These are phyloP conservation scores for Elysia chlorotica DNA, from an alignment of 1,140 invertebrate species.

Conservation along the genomic window DNA sequence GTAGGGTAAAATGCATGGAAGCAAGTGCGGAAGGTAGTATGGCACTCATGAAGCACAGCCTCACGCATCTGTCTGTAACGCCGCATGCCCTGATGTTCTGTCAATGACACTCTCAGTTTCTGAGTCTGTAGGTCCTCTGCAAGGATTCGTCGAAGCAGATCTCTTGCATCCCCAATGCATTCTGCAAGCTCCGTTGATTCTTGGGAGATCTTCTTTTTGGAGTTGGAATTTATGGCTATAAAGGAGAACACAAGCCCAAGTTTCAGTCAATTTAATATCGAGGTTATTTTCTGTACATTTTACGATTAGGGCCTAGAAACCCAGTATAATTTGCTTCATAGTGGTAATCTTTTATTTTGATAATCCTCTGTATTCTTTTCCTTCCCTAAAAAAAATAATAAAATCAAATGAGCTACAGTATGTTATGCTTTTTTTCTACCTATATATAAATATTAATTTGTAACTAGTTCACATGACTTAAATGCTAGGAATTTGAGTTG, in stretches of 20 bases:
- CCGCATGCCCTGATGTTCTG: slow-evolving; percentile 31
- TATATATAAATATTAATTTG: too few species aligned
- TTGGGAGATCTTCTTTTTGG: slow-evolving; percentile 41
- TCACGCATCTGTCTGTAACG: slow-evolving; percentile 46
- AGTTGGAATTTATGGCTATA: slow-evolving; percentile 39
- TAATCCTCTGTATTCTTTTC: too few species aligned
- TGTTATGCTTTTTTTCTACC: too few species aligned
- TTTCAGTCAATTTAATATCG: too few species aligned
- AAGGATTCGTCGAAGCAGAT: slow-evolving; percentile 81
- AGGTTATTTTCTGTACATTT: too few species aligned
- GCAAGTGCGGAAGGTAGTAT: slow-evolving; percentile 86
- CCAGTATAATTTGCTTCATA: too few species aligned
- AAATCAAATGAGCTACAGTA: too few species aligned
- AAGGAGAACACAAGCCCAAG: slow-evolving; percentile 17
- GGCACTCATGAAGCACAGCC: slow-evolving; percentile 83
- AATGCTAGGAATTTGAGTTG: too few species aligned
- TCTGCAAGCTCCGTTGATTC: slow-evolving; percentile 71
- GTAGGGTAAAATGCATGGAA: slow-evolving; percentile 97
- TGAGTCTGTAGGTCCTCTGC: slow-evolving; percentile 67
- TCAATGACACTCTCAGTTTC: slow-evolving; percentile 43
- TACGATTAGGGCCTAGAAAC: too few species aligned
- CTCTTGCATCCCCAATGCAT: slow-evolving; percentile 83
- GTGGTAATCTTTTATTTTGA: too few species aligned
- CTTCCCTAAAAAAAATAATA: too few species aligned
- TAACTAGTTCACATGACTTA: too few species aligned